Conservation (phyloP, 2,113 vertebrate genomes). For the Acrocephalus kingi region DNA sequence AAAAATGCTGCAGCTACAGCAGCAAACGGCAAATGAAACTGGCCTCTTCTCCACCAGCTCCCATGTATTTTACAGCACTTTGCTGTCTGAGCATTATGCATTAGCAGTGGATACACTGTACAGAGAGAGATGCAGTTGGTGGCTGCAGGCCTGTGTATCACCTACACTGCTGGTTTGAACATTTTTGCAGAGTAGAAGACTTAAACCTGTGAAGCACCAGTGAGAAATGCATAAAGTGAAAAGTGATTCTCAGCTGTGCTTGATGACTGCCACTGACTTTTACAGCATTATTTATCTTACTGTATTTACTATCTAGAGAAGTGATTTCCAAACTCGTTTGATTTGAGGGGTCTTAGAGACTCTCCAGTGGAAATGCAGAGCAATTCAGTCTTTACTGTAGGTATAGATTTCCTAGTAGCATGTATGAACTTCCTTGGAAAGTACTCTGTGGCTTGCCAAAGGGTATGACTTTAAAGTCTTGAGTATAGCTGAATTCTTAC, state of each 20-base stretch:
- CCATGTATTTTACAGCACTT: background rate
- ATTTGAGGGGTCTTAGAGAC: background rate
- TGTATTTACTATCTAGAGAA: background rate
- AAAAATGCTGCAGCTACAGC: background rate
- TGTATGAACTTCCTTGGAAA: background rate
- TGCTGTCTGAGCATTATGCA: background rate
- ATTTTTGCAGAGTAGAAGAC: background rate
- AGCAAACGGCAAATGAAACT: background rate
- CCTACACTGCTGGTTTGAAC: background rate
- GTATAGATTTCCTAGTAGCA: background rate
- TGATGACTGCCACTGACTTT: background rate
- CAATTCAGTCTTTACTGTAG: background rate
- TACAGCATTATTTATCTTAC: background rate
- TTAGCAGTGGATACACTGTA: background rate
- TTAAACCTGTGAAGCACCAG: background rate
- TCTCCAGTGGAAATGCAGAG: background rate
- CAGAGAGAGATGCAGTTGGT: rapidly evolving
- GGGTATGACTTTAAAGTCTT: background rate
- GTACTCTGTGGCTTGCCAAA: background rate
- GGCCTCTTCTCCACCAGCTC: background rate
- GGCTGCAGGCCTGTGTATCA: background rate
- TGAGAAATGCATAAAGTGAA: background rate
- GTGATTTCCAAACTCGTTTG: background rate
- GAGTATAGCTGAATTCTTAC: background rate
- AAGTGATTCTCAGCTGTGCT: background rate